phyloP scores from a whole-genome alignment of 2,888 invertebrate genomes.

The Pachydiplax longipennis region DNA sequence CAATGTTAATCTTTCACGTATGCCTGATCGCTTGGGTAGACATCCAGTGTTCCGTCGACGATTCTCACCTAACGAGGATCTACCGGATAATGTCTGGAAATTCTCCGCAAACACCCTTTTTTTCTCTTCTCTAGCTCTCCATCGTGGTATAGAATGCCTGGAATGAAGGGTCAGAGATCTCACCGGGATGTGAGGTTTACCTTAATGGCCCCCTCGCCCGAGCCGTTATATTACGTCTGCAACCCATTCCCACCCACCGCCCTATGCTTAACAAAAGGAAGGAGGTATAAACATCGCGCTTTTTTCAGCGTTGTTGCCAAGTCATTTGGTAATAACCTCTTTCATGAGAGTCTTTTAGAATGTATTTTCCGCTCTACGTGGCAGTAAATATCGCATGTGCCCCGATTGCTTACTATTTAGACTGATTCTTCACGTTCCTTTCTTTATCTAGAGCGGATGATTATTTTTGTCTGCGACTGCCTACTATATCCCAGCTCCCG shows the following conservation, averaged over 20 bases:
- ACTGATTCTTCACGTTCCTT: background rate
- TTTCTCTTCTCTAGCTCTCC: background rate
- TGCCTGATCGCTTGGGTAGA: background rate
- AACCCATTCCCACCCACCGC: slow-evolving; percentile 24
- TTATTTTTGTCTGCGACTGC: too few relatives aligned
- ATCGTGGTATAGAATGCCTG: background rate
- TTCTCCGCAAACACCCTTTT: slow-evolving; percentile 10
- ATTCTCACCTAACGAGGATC: slow-evolving; percentile 1
- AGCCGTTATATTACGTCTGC: slow-evolving; percentile 38
- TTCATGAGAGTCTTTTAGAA: background rate
- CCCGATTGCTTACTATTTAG: background rate
- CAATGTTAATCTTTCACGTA: too few relatives aligned
- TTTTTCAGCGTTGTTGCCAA: slow-evolving; percentile 31
- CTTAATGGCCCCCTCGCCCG: slow-evolving; percentile 21
- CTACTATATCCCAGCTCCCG: too few relatives aligned
- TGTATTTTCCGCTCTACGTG: background rate
- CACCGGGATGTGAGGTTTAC: slow-evolving; percentile 35
- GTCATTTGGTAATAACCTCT: slow-evolving; percentile 27
- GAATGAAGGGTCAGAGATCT: slow-evolving; percentile 44
- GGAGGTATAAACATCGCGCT: slow-evolving; percentile 24
- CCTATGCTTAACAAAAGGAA: background rate
- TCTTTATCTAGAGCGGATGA: too few relatives aligned
- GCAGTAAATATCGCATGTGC: slow-evolving; percentile 1
- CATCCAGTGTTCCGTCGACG: background rate
- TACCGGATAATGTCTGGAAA: background rate